phyloP scores from a whole-genome alignment of 2,797 vertebrate genomes.

The Sebastiscus albofasciatus region DNA sequence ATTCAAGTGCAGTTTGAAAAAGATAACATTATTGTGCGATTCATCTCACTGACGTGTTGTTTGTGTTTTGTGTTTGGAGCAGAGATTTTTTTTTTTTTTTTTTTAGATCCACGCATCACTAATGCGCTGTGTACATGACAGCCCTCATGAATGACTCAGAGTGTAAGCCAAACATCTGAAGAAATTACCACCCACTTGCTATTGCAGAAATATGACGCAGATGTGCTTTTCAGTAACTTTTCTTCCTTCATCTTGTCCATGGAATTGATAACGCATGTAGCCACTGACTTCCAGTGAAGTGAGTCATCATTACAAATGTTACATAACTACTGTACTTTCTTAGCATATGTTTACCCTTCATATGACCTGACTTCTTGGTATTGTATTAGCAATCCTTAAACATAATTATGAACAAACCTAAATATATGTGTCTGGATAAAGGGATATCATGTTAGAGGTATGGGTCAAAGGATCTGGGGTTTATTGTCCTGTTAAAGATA shows the following conservation, averaged over 20 bases:
- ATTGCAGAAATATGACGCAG: conserved; percentile 46
- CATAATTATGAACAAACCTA: not conserved
- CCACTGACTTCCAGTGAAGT: conserved; percentile 42
- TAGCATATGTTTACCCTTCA: conserved; percentile 29
- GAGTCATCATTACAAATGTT: conserved; percentile 67
- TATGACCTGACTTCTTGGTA: conserved; percentile 16
- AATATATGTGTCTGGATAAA: not conserved
- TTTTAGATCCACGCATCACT: not conserved
- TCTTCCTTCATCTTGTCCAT: not conserved
- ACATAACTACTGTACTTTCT: conserved; percentile 52
- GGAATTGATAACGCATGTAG: not conserved
- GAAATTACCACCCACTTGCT: conserved; percentile 57
- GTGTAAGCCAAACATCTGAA: conserved; percentile 39
- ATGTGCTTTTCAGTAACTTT: conserved; percentile 49
- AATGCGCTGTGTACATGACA: not conserved
- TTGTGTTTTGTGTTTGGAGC: not conserved
- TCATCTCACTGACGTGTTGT: not conserved
- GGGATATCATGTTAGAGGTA: not conserved
- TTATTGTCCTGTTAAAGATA: not conserved
- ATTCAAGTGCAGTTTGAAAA: not conserved
- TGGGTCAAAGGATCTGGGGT: not conserved
- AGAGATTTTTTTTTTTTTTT: not conserved
- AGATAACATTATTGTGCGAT: not conserved
- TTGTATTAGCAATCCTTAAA: not conserved
- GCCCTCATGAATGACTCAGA: conserved; percentile 50